These are phyloP conservation scores for Panurus biarmicus DNA, from an alignment of 2,113 vertebrate species.

Conservation along the genomic window DNA sequence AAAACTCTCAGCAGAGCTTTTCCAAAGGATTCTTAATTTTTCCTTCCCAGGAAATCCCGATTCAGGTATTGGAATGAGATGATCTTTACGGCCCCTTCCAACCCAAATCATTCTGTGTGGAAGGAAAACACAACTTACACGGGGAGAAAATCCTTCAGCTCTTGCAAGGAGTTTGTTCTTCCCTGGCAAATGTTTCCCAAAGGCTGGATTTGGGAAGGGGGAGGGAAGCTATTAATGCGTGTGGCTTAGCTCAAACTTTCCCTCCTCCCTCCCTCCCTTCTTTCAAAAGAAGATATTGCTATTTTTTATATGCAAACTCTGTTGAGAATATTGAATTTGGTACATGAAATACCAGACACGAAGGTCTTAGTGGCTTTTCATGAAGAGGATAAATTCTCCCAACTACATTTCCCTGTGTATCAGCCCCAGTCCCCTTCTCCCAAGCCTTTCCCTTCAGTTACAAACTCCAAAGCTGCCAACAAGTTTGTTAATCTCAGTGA, in stretches of 20 bases:
- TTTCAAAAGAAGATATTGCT: neutral
- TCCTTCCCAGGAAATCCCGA: neutral
- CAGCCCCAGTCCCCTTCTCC: neutral
- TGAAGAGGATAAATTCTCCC: constrained; percentile 7
- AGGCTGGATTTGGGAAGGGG: neutral
- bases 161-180: neutral
- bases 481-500: neutral
- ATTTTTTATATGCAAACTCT: neutral
- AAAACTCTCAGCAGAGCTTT: neutral
- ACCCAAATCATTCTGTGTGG: neutral
- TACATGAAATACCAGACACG: neutral
- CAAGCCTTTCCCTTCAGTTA: neutral
- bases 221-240: neutral
- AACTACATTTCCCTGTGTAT: neutral
- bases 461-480: neutral
- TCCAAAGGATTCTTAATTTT: neutral
- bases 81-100: neutral
- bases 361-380: constrained; percentile 18
- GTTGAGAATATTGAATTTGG: neutral
- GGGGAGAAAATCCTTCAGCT: neutral
- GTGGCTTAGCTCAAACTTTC: neutral
- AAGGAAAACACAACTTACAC: neutral
- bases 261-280: neutral
- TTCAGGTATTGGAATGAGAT: neutral
- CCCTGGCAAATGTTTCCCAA: neutral